phyloP scores from a whole-genome alignment of 2,113 vertebrate genomes.

The Cyanoderma ruficeps region DNA sequence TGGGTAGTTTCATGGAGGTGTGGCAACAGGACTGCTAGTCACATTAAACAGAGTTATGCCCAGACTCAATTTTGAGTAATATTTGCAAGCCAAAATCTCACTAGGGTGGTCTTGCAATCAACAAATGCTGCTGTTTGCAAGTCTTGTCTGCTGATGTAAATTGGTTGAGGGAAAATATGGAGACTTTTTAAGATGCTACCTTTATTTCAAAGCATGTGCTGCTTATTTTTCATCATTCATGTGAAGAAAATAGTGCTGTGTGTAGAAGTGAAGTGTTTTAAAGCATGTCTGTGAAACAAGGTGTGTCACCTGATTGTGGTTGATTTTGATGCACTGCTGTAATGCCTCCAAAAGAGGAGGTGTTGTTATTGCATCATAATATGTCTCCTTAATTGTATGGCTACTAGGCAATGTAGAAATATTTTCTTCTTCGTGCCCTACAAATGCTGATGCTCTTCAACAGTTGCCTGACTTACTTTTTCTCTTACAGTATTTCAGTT shows the following conservation, averaged over 20 bases:
- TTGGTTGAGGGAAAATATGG: not conserved
- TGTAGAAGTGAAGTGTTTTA: not conserved
- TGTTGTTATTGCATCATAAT: not conserved
- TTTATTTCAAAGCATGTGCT: not conserved
- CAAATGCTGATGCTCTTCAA: not conserved
- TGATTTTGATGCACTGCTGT: not conserved
- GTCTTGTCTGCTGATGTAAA: not conserved
- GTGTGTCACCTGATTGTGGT: not conserved
- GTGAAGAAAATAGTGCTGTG: not conserved
- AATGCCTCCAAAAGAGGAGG: not conserved
- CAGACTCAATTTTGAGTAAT: not conserved
- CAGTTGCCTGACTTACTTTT: not conserved
- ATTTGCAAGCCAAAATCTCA: not conserved
- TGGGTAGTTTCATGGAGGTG: not conserved
- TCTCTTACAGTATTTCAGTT: not conserved
- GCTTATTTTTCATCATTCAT: not conserved
- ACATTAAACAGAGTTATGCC: not conserved
- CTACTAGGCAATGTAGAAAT: not conserved
- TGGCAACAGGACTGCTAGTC: not conserved
- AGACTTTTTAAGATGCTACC: not conserved
- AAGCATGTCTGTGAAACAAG: not conserved
- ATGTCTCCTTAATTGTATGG: not conserved
- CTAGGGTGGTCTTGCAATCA: not conserved
- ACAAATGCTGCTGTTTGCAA: not conserved
- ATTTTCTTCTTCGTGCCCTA: not conserved